Evolutionary conservation across 2,797 vertebrate species (phyloP).

Genomic region (Enteromius viviparus): DNA sequence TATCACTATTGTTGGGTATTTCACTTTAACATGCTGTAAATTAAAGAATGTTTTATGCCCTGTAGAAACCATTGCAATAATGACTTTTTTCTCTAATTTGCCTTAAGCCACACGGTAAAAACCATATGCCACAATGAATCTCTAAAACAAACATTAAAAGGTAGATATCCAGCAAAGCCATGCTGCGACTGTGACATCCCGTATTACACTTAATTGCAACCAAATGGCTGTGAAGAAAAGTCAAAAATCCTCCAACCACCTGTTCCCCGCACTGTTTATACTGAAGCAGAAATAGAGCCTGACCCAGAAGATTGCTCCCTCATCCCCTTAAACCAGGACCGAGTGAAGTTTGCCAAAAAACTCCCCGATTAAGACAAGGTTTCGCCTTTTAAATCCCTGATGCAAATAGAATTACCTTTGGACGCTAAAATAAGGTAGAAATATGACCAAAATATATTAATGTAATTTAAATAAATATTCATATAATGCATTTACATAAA

Average conservation of each 20-base stretch:
- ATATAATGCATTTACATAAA: neutral
- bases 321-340: neutral
- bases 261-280: conserved; percentile 73
- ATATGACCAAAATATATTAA: neutral
- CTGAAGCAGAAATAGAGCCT: conserved; percentile 69
- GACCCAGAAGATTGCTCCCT: conserved; percentile 58
- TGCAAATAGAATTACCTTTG: neutral
- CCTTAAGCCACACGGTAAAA: conserved; percentile 71
- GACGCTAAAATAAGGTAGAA: neutral
- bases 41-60: neutral
- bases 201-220: conserved; percentile 80
- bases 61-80: conserved; percentile 35
- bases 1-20: neutral
- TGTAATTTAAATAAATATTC: neutral
- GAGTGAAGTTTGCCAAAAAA: conserved; percentile 12
- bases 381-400: neutral
- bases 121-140: conserved; percentile 76
- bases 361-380: neutral
- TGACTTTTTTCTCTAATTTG: conserved; percentile 70
- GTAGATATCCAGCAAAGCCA: conserved; percentile 69
- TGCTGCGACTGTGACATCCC: conserved; percentile 73
- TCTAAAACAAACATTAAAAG: conserved; percentile 78
- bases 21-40: conserved; percentile 22
- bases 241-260: conserved; percentile 73
- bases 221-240: conserved; percentile 67